Base-by-base conservation (phyloP, 2,113 vertebrate species). In the Chlorodrepanis virens region DNA sequence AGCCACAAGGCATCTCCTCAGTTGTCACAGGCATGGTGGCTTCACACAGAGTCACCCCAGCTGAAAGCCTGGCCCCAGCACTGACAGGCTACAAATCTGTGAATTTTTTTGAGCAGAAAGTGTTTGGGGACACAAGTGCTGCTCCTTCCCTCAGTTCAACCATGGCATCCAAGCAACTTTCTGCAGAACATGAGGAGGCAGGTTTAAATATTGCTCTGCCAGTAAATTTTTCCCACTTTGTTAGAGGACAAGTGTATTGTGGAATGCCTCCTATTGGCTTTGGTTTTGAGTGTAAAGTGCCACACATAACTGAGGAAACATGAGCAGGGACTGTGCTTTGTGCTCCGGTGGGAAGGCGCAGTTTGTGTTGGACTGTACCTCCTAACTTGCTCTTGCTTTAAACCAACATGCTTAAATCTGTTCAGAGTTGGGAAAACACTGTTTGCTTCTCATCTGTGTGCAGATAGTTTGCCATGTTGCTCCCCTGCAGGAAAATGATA, bases 401-500 rank as follows among this genome's bases (percentile, higher is more conserved):
- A 86, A 76, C 20, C 57, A 69, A 23, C 22, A 20, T 2, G 2
- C 14, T 75, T 35, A 64, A 80, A 68, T 54, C 49, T 40, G 19
- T 19, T 40, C 57, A 49, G 67, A 87, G 52, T 3, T 8, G 18
- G 56, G 44, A 23, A 52, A 91, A 65, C 33, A 44, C 33, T 10
- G 17, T 49, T 87, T 84, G 9, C 17, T 53, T 79, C 81, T 87
- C 81, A 23, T 44, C 65, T 53, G 13, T 6, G 5, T 19, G 14
- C 47, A 2, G 2, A 22, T 5, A 63, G 20, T 68, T 79, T 92
- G 25, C 45, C 28, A 2, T 4, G 35, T 82, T 82, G 65, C n/a
- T 89, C 59, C 70, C 42, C 89, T 76, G 65, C 53, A 89, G 78
- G 53, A 85, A 82, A 91, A 91, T 61, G 67, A 79, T 68, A 72